Evolutionary conservation across 2,113 vertebrate species (phyloP), one percentile per base, ranked within the genome.

Genomic region (Sigmodon hispidus): DNA sequence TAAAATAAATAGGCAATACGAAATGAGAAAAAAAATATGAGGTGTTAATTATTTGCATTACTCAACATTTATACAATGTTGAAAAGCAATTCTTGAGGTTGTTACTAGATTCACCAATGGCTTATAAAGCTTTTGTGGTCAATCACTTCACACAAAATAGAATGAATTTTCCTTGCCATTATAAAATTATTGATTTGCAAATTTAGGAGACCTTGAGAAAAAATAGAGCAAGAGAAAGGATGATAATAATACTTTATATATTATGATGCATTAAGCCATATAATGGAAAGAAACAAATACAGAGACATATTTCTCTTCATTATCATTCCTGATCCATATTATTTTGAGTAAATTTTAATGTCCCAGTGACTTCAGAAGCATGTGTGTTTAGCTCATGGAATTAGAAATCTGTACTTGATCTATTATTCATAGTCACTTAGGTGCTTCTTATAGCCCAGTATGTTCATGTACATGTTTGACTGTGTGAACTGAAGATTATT

Each of bases 11-110:
- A 13, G n/a, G n/a, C n/a, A n/a, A n/a, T n/a, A n/a, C n/a, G n/a
- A n/a, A 70, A 57, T 69, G 22, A n/a, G n/a, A n/a, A n/a, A n/a
- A n/a, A n/a, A n/a, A n/a, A n/a, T n/a, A n/a, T n/a, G n/a, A 97
- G 81, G 67, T 72, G 86, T 91, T 96, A 96, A 95, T 98, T 94
- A 95, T 80, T 85, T 97, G 45, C 40, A 92, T 97, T 97, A 94
- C 87, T 77, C 17, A 4, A 8, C 84, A 72, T 22, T 61, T 72
- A 61, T 96, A 87, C 67, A 96, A 96, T 97, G 94, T 76, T 94
- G 69, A 36, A 94, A 95, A 92, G 43, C n/a, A 10, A 9, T 16
- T 65, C 89, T 92, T 19, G 77, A 22, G 81, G 90, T 67, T 63
- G 34, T 63, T 55, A 91, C 61, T 69, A 93, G 45, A 95, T 6